These are phyloP conservation scores for Aproaerema taeniolella DNA, from an alignment of 2,888 invertebrate genomes.

Conservation along the genomic window DNA sequence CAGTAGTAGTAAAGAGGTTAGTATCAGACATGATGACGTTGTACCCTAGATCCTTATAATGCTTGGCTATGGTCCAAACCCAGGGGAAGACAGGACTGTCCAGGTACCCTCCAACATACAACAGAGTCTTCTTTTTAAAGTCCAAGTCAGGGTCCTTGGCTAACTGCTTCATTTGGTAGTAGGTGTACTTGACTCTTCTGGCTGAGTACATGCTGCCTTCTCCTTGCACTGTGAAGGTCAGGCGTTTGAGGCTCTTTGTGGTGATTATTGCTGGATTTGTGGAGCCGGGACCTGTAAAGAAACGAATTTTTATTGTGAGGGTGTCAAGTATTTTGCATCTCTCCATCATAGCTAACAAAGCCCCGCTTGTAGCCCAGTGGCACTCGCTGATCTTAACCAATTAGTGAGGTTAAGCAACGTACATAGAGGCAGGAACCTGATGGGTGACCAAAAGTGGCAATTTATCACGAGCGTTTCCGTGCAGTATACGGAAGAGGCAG, in stretches of 20 bases:
- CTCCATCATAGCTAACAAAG: too few species aligned
- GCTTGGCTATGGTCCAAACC: conserved; percentile 24
- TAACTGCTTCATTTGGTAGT: conserved; percentile 39
- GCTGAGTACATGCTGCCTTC: conserved; percentile 20
- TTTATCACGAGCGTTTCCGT: too few species aligned
- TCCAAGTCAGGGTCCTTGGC: conserved; percentile 36
- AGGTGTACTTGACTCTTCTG: conserved; percentile 37
- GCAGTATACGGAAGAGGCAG: too few species aligned
- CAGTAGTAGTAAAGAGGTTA: conserved; percentile 39
- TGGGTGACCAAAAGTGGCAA: too few species aligned
- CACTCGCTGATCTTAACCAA: too few species aligned
- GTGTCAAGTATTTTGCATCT: too few species aligned
- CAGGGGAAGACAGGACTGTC: conserved; percentile 40
- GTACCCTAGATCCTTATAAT: conserved; percentile 42
- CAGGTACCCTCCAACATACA: conserved; percentile 50
- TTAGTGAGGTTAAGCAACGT: too few species aligned
- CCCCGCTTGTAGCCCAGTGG: too few species aligned
- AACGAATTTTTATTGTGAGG: too few species aligned
- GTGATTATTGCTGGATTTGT: conserved; percentile 38
- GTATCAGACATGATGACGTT: conserved; percentile 44
- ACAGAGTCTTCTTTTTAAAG: conserved; percentile 38
- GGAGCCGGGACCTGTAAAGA: conserved; percentile 46
- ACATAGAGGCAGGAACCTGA: too few species aligned
- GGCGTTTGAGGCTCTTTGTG: conserved; percentile 35
- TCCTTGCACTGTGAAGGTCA: conserved; percentile 35